Evolutionary conservation across 2,797 vertebrate genomes (phyloP), one percentile per base, ranked within the genome.

Genomic region (Nannoperca australis): DNA sequence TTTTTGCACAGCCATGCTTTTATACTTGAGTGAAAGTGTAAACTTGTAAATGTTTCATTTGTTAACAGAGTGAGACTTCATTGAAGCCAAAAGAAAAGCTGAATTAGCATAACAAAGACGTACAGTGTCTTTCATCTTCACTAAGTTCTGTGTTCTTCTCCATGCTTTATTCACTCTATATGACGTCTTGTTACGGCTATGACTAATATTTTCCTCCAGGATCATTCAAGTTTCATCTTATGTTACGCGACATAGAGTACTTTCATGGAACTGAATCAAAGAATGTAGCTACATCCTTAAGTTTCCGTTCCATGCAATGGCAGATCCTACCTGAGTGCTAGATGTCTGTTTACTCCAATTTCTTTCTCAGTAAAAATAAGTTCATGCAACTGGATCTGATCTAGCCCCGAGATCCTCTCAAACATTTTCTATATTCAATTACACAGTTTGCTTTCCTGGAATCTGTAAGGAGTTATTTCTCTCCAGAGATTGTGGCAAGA

Each of bases 191-290:
- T 54, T 70, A 40, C 54, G 64, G 56, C 64, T 44, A 1, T 81
- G 83, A 84, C 79, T 70, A 58, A 61, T 7, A 80, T 89, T 53
- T 64, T 69, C 70, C 79, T 47, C 17, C 49, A 68, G 67, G 47
- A 68, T 87, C 70, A 87, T 88, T 80, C 84, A 85, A 85, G 42
- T 80, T 87, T 86, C 38, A 89, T 78, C 40, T 49, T 36, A 54
- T 73, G 70, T 70, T 34, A 51, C 14, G 17, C 72, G 67, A 82
- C 70, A 42, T 24, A 45, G 4, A 59, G 15, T 36, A 4, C 72
- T 67, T 79, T 75, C 51, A 54, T 15, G 51, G 59, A 22, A 34
- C 2, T 4, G 24, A 84, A 85, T 82, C 70, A 79, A 77, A 74
- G 83, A 49, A 73, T 70, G 40, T 5, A 51, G 56, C 20, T 45